A percentile compares a stretch with the other conserved stretches of the same genome.
phyloP scores from a whole-genome alignment of 2,888 invertebrate genomes.

The Eilema depressum region DNA sequence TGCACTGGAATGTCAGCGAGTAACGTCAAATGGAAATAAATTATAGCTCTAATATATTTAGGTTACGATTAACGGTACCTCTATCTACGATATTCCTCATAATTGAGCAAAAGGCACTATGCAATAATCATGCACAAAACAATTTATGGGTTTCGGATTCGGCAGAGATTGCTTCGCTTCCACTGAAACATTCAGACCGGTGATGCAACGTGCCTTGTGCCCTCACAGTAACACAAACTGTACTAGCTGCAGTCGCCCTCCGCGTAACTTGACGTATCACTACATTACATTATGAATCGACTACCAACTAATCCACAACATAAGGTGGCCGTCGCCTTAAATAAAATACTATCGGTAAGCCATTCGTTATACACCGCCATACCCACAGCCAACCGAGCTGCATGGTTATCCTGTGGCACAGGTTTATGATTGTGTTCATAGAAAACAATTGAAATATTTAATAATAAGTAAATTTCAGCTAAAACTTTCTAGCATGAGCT shows the following conservation, averaged over 20 bases:
- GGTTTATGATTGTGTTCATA: constrained; percentile 61
- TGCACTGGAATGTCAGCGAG: constrained; percentile 54
- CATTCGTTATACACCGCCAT: constrained; percentile 56
- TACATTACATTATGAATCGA: constrained; percentile 36
- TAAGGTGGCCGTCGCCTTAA: constrained; percentile 51
- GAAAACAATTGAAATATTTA: constrained; percentile 34
- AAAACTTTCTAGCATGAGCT: constrained; percentile 38
- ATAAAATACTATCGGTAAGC: constrained; percentile 63
- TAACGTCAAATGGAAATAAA: constrained; percentile 56
- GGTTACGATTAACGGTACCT: constrained; percentile 67
- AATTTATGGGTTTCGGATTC: constrained; percentile 72
- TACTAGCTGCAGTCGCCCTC: constrained; percentile 41
- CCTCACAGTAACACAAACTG: constrained; percentile 57
- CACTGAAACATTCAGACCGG: constrained; percentile 59
- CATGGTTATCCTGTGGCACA: constrained; percentile 52
- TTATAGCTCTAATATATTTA: constrained; percentile 66
- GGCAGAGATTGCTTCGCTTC: constrained; percentile 63
- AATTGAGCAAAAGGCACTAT: constrained; percentile 85
- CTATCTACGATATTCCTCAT: constrained; percentile 70
- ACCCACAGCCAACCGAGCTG: constrained; percentile 57
- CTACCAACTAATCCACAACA: constrained; percentile 35
- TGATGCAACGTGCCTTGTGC: constrained; percentile 82
- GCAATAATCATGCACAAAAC: constrained; percentile 76
- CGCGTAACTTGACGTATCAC: constrained; percentile 33
- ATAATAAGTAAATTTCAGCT: constrained; percentile 38